Evolutionary conservation across 2,113 vertebrate genomes (phyloP), one percentile per base, ranked within the genome.

Genomic region (Halcyon malimbica): DNA sequence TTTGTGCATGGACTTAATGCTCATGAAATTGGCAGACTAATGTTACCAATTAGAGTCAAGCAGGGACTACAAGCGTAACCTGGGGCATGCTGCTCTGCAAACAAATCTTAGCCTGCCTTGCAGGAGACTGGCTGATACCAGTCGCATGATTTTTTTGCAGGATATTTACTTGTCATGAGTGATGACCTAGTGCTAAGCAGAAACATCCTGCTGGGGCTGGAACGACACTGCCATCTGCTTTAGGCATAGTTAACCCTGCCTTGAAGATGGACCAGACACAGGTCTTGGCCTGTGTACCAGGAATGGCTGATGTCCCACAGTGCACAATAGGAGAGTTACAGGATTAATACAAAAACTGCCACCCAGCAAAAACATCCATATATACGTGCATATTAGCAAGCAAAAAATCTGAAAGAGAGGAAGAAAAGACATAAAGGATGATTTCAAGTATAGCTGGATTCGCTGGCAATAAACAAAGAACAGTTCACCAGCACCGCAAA

Each of bases 31-130:
- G 93, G 90, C 93, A 96, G 88, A 89, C 90, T 95, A 93, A 90
- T 88, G 60, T 83, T 93, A 88, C 74, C 83, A 96, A 95, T 96
- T 96, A 96, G 92, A 94, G 83, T 88, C 89, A 95, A 94, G 93
- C 91, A 87, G 96, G 81, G 89, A 88, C 87, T 90, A 90, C 93
- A 92, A 91, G 89, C 0, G 2, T 73, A 95, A 94, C 90, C 92
- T 51, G 90, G 91, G 79, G 90, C 88, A 88, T 24, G 16, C 16
- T 48, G 76, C 54, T 94, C 87, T 95, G 92, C 81, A 96, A 95
- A 94, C 89, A 95, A 94, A 94, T 73, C 93, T 91, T 31, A 93
- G 53, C 56, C 85, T 93, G 76, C 65, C 83, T 95, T 95, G 93
- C 46, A 96, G 56, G 39, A 89, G 62, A 41, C 53, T 46, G 60